Base-by-base conservation (phyloP, 2,113 vertebrate species). In the Argyrosomus japonicus region DNA sequence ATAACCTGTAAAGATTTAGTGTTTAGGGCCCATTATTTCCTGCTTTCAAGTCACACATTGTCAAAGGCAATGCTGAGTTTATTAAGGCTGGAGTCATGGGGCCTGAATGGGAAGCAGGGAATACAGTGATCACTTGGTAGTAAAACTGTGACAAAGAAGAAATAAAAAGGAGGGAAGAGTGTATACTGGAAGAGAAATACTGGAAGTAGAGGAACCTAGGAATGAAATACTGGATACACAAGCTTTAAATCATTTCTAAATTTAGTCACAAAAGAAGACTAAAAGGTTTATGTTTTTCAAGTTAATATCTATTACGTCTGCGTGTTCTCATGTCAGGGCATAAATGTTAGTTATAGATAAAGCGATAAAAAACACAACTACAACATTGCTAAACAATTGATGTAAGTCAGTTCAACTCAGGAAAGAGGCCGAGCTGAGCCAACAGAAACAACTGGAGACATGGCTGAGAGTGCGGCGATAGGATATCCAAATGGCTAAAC, bases 21-120 rank as follows among this genome's bases (percentile, higher is more conserved):
- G 89, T 95, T 95, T 94, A 95, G 91, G 85, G 91, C 89, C 94
- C 92, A 95, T 95, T 95, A 95, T 95, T 95, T 95, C 93, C 94
- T 95, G 93, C 93, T 94, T 94, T 94, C 85, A 94, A 94, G 88
- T 95, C 94, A 91, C 92, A 95, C 93, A 78, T 92, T 94, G 94
- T 94, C 95, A 94, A 94, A 94, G 89, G 87, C 82, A 88, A 87
- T 71, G 75, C 86, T 63, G 89, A 87, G 90, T 94, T 95, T 94
- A 95, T 93, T 91, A 91, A 93, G 87, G 89, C 82, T 54, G 79
- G 82, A 83, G 90, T 92, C 90, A 82, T 68, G 40, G 73, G 78
- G 79, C 64, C 76, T 4, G 68, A 78, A 79, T 67, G 80, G 79
- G 63, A 71, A 77, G 45, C 56, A 21, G 88, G 85, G 87, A 86